Conservation (phyloP, 2,888 invertebrate genomes). For the Ennomos quercinarius region DNA sequence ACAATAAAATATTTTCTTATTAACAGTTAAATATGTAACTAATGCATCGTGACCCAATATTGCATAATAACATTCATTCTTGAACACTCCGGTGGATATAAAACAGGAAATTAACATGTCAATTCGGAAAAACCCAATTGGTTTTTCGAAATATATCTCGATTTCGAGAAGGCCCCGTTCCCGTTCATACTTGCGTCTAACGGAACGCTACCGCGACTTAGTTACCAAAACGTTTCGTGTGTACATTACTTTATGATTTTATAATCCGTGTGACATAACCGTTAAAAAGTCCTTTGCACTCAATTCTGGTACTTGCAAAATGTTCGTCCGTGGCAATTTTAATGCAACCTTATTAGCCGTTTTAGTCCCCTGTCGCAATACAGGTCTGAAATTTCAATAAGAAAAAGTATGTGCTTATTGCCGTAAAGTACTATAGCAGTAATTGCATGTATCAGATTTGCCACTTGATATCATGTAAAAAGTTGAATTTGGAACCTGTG, state of each 20-base stretch:
- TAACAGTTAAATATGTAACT: too few species aligned
- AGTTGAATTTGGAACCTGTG: constrained; percentile 9
- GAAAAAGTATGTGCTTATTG: not conserved
- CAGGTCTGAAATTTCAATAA: not conserved
- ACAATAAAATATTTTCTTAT: too few species aligned
- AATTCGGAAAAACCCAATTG: constrained; percentile 6
- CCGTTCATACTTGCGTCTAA: constrained; percentile 11
- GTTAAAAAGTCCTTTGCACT: constrained; percentile 28
- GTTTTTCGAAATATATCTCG: constrained; percentile 9
- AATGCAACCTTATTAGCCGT: not conserved
- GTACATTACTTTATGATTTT: constrained; percentile 35
- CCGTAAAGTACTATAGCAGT: constrained; percentile 5
- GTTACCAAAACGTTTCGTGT: constrained; percentile 1
- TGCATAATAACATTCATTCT: constrained; percentile 1
- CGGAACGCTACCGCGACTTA: constrained; percentile 9
- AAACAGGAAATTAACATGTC: constrained; percentile 10
- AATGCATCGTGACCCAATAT: too few species aligned
- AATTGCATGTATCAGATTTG: constrained; percentile 5
- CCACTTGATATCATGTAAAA: constrained; percentile 23
- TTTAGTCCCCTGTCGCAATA: constrained; percentile 4
- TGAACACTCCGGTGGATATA: not conserved
- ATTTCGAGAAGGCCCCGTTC: constrained; percentile 23
- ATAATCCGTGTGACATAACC: constrained; percentile 31
- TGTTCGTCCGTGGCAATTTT: not conserved
- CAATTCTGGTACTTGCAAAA: constrained; percentile 15